Conservation (phyloP, 2,888 invertebrate genomes). For the Steinernema hermaphroditum region DNA sequence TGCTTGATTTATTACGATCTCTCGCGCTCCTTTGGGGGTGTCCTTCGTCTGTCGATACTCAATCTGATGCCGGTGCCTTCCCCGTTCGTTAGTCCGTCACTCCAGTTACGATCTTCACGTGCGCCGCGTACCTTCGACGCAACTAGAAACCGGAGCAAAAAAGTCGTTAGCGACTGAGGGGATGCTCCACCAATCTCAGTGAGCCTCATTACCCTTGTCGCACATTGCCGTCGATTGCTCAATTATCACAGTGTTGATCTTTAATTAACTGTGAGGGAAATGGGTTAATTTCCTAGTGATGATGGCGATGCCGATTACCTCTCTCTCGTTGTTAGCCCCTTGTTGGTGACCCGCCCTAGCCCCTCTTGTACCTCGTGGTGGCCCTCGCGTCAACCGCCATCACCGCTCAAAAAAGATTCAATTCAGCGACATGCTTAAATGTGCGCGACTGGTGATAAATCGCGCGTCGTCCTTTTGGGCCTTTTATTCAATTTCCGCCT, state of each 20-base stretch:
- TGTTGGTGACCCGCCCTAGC: background rate
- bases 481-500: constrained; percentile 27
- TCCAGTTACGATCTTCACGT: background rate
- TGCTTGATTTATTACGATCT: constrained; percentile 30
- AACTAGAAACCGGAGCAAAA: background rate
- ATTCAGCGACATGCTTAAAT: constrained; percentile 4
- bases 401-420: constrained; percentile 1
- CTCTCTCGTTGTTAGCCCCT: background rate
- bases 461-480: background rate
- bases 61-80: constrained; percentile 1
- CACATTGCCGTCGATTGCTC: constrained; percentile 11
- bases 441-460: constrained; percentile 27
- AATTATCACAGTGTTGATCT: constrained; percentile 30
- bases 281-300: constrained; percentile 23
- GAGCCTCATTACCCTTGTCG: constrained; percentile 17
- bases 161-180: background rate
- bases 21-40: constrained; percentile 16
- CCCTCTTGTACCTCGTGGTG: background rate
- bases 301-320: constrained; percentile 6
- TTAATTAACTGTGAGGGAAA: constrained; percentile 31
- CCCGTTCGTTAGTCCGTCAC: background rate
- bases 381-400: background rate
- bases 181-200: background rate
- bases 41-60: constrained; percentile 9
- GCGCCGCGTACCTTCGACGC: background rate